Conservation (phyloP, 2,888 invertebrate species). For the Pherbina coryleti region DNA sequence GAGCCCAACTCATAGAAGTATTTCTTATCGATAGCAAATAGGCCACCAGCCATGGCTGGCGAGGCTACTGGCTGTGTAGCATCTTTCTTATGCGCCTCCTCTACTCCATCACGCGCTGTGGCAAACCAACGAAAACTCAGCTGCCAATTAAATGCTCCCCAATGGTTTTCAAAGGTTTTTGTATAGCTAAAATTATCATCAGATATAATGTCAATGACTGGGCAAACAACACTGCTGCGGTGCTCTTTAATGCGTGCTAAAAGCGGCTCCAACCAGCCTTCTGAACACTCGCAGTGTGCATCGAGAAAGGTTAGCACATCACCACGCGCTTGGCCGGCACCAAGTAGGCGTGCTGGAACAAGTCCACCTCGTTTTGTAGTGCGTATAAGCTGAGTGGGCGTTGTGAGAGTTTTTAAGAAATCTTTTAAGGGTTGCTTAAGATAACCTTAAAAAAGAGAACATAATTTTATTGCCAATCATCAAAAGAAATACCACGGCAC, state of each 20-base stretch:
- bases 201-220: slow-evolving; percentile 93
- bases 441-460: slow-evolving; percentile 70
- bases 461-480: not conserved
- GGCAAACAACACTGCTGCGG: slow-evolving; percentile 69
- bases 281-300: slow-evolving; percentile 95
- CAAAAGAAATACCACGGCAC: slow-evolving; percentile 31
- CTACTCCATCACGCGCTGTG: slow-evolving; percentile 51
- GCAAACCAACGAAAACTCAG: slow-evolving; percentile 79
- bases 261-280: slow-evolving; percentile 84
- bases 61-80: slow-evolving; percentile 82
- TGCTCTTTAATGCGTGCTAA: slow-evolving; percentile 72
- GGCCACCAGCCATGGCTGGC: slow-evolving; percentile 93
- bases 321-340: slow-evolving; percentile 79
- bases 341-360: slow-evolving; percentile 85
- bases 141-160: slow-evolving; percentile 99
- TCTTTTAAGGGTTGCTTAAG: slow-evolving; percentile 76
- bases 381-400: slow-evolving; percentile 77
- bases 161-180: slow-evolving; percentile 90
- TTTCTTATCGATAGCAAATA: slow-evolving; percentile 84
- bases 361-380: slow-evolving; percentile 80
- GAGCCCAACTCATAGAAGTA: slow-evolving; percentile 91
- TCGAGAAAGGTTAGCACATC: slow-evolving; percentile 93
- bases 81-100: slow-evolving; percentile 67
- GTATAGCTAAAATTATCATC: slow-evolving; percentile 96
- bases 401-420: slow-evolving; percentile 75